Evolutionary conservation across 1,140 invertebrate species (phyloP).

Genomic region (Eciton burchellii): DNA sequence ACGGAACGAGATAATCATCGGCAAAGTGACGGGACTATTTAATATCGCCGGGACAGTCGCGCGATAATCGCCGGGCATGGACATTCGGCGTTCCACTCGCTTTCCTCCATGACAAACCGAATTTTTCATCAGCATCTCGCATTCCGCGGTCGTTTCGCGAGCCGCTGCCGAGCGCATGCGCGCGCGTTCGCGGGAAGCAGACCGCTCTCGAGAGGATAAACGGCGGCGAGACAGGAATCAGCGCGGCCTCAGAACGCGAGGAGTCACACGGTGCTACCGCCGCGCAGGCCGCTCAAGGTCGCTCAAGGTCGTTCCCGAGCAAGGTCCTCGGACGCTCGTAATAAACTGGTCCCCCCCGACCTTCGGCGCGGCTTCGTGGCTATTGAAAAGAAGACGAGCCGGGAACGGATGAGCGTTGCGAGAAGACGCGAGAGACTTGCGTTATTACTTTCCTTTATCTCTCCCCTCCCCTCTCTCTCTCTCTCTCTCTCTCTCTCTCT

Average conservation of each 20-base stretch:
- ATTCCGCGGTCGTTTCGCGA: background rate
- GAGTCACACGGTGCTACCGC: slow-evolving; percentile 39
- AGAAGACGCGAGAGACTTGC: slow-evolving; percentile 41
- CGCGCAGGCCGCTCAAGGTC: slow-evolving; percentile 77
- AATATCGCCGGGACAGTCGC: too few relatives aligned
- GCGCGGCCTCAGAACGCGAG: slow-evolving; percentile 4
- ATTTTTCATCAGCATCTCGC: background rate
- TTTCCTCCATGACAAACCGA: background rate
- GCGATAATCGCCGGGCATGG: too few relatives aligned
- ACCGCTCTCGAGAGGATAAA: background rate
- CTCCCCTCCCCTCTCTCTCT: slow-evolving; percentile 72
- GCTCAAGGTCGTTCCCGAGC: slow-evolving; percentile 79
- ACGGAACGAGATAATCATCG: background rate
- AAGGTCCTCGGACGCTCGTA: slow-evolving; percentile 77
- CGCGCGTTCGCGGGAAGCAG: background rate
- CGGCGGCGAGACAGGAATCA: slow-evolving; percentile 28
- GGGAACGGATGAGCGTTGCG: slow-evolving; percentile 55
- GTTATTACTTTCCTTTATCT: slow-evolving; percentile 65
- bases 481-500: too few relatives aligned
- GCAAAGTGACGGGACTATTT: background rate
- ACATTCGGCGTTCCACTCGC: background rate
- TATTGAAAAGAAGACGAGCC: slow-evolving; percentile 52
- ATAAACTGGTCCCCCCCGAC: slow-evolving; percentile 77
- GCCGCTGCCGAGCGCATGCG: background rate
- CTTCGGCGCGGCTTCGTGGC: slow-evolving; percentile 31